Evolutionary conservation across 2,888 invertebrate genomes (phyloP), one percentile per base, ranked within the genome.

Genomic region (Luperina nickerlii): DNA sequence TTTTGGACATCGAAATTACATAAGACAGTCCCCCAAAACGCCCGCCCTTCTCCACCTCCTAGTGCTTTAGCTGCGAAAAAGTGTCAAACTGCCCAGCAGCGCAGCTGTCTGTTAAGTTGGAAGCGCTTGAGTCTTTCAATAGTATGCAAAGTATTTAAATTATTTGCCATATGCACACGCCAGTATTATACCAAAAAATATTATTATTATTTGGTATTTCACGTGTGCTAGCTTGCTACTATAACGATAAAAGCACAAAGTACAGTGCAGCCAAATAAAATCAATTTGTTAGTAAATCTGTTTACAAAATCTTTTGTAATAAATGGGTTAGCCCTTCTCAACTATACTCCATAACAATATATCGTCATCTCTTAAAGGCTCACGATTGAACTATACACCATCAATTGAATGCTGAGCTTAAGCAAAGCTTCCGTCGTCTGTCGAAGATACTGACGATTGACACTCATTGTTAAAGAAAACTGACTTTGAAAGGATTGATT

Each of bases 401-500:
- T 54, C 24, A 15, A 42, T 6, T 9, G 45, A 66, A 54, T n/a
- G 62, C 18, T 18, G 24, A 42, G 42, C 24, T 24, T 24, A 24
- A 54, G 1, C 27, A n/a, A 75, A 54, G 24, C 66, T 85, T 85
- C 86, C 86, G 86, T 42, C 88, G 85, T 9, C n/a, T 75, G 74
- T 81, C 73, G 9, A 63, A 32, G 54, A 42, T 54, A 42, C 45
- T 24, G 63, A 73, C 68, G 57, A 77, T 60, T 74, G 76, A 66
- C 62, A 73, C 54, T 76, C 51, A 77, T 85, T 80, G 85, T 62
- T 63, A 42, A 24, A 38, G 63, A 54, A 45, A 75, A 73, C 63
- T 62, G 13, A 45, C 2, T 62, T 0, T 27, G 32, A 48, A 71
- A 60, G 38, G 63, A 74, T 74, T 81, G 42, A 81, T 74, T 68